A percentile compares a stretch with the other conserved stretches of the same genome.
Conservation (phyloP, 2,113 vertebrate species). For the Lepisosteus osseus region DNA sequence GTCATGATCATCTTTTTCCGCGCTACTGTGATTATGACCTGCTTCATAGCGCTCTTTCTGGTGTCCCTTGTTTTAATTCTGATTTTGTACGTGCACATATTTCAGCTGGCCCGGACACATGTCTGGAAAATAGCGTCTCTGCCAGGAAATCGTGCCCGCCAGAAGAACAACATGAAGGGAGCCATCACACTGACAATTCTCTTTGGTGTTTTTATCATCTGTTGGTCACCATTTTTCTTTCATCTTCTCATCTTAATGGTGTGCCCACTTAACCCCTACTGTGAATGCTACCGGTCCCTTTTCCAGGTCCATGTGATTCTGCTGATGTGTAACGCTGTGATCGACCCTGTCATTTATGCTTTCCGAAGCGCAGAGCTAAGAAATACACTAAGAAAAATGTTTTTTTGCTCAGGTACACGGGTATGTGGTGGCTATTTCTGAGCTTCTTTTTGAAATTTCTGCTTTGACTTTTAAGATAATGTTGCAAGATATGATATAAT, state of each 20-base stretch:
- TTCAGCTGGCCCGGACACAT: slow-evolving; percentile 82
- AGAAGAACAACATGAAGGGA: slow-evolving; percentile 73
- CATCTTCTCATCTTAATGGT: slow-evolving; percentile 82
- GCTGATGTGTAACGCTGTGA: slow-evolving; percentile 84
- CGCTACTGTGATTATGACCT: slow-evolving; percentile 70
- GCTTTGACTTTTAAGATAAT: no score
- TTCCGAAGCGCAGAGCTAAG: slow-evolving; percentile 83
- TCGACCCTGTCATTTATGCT: slow-evolving; percentile 92
- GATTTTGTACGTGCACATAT: slow-evolving; percentile 89
- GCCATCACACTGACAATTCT: slow-evolving; percentile 85
- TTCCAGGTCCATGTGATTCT: slow-evolving; percentile 84
- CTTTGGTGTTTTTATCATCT: slow-evolving; percentile 85
- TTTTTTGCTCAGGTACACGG: slow-evolving; percentile 53
- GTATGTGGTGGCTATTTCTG: slow-evolving; percentile 13
- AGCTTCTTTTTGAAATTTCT: no score
- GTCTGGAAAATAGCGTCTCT: slow-evolving; percentile 73
- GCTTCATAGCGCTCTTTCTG: slow-evolving; percentile 77
- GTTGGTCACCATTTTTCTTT: slow-evolving; percentile 88
- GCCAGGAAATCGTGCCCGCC: slow-evolving; percentile 46
- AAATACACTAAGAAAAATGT: slow-evolving; percentile 81
- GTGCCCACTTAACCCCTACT: slow-evolving; percentile 89
- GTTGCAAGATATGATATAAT: no score
- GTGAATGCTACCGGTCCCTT: slow-evolving; percentile 87
- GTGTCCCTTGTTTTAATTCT: slow-evolving; percentile 79
- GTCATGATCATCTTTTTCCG: slow-evolving; percentile 78